Evolutionary conservation across 2,888 invertebrate species (phyloP).

Genomic region (Nemoura dubitans): DNA sequence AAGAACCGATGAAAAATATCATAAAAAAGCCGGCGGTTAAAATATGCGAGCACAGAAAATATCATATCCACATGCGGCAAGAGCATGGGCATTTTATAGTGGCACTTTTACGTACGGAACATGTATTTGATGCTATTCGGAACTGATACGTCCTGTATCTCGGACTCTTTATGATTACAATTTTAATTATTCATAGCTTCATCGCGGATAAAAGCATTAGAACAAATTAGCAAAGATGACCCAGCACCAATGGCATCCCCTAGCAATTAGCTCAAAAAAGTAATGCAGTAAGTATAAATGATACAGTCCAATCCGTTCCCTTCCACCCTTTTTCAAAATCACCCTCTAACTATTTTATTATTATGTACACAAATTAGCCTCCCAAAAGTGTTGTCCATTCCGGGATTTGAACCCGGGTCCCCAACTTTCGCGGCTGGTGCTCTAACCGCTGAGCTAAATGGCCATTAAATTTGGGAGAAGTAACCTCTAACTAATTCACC

Average conservation of each 20-base stretch:
- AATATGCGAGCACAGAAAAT: neutral
- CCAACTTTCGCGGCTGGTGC: no score
- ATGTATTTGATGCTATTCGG: neutral
- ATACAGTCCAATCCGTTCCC: neutral
- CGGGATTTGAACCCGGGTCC: no score
- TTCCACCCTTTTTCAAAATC: neutral
- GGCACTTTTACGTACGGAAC: neutral
- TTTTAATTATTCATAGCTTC: neutral
- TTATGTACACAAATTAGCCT: no score
- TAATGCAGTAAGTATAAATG: neutral
- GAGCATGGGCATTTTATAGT: neutral
- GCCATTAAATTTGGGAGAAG: no score
- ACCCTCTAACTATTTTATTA: neutral
- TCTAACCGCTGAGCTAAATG: no score
- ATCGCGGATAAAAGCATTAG: neutral
- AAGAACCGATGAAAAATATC: neutral
- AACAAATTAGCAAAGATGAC: constrained; percentile 2
- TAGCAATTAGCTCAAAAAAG: neutral
- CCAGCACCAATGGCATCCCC: neutral
- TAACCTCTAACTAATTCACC: neutral
- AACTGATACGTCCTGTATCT: neutral
- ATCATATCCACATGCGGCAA: neutral
- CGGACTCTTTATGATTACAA: neutral
- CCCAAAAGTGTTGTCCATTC: no score
- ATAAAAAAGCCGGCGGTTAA: neutral